These are phyloP conservation scores for Criorhina ranunculi DNA, from an alignment of 2,888 invertebrate genomes.

Conservation along the genomic window DNA sequence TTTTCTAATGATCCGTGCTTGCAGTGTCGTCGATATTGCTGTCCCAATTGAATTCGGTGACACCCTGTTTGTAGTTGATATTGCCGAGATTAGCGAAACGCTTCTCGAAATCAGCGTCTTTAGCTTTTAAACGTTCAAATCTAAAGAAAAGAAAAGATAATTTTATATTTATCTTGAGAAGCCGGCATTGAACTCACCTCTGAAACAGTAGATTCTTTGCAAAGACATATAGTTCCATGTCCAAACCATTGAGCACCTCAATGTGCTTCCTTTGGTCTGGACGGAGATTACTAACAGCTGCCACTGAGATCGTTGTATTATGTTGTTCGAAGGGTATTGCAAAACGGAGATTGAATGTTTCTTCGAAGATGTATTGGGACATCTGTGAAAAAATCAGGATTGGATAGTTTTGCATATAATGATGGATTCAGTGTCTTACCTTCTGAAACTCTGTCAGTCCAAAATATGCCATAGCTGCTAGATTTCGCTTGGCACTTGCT, in stretches of 20 bases:
- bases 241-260: slow-evolving; percentile 92
- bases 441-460: slow-evolving; percentile 98
- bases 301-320: slow-evolving; percentile 94
- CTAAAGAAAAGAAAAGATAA: slow-evolving; percentile 84
- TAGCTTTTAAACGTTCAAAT: slow-evolving; percentile 91
- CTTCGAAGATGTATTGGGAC: slow-evolving; percentile 97
- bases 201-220: slow-evolving; percentile 95
- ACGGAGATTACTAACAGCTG: slow-evolving; percentile 91
- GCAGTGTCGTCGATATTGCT: slow-evolving; percentile 90
- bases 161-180: background rate
- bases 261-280: slow-evolving; percentile 91
- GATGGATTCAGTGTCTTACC: slow-evolving; percentile 78
- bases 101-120: slow-evolving; percentile 92
- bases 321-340: slow-evolving; percentile 96
- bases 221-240: slow-evolving; percentile 96
- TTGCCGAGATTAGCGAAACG: slow-evolving; percentile 94
- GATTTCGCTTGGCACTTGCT: slow-evolving; percentile 97
- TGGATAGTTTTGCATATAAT: background rate
- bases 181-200: slow-evolving; percentile 84
- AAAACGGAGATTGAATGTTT: slow-evolving; percentile 95
- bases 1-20: slow-evolving; percentile 83
- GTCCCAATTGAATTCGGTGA: slow-evolving; percentile 95
- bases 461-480: slow-evolving; percentile 98
- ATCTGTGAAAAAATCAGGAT: slow-evolving; percentile 85
- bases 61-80: slow-evolving; percentile 89